Conservation (phyloP, 2,888 invertebrate genomes). For the Clistopyga incitator region DNA sequence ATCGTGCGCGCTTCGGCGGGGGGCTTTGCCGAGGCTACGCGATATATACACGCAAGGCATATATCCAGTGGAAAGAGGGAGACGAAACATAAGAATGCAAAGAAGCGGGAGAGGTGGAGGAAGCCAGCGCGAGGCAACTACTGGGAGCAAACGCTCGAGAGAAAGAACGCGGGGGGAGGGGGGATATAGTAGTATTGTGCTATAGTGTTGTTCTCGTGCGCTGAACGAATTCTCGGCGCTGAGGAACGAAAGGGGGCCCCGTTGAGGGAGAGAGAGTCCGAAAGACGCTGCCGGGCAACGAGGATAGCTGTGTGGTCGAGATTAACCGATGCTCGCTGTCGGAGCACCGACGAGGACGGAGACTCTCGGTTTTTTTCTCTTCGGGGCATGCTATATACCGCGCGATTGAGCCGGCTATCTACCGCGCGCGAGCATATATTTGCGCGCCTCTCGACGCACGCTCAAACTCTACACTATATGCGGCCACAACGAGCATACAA, state of each 20-base stretch:
- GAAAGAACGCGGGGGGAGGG: constrained; percentile 27
- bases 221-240: constrained; percentile 35
- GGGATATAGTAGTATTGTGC: constrained; percentile 12
- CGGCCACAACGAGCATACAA: constrained; percentile 16
- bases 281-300: constrained; percentile 3
- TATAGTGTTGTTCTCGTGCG: constrained; percentile 15
- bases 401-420: constrained; percentile 42
- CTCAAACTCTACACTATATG: constrained; percentile 9
- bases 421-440: constrained; percentile 45
- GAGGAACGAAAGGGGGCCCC: constrained; percentile 20
- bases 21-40: constrained; percentile 15
- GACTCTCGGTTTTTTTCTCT: constrained; percentile 4
- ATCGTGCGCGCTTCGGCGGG: constrained; percentile 27
- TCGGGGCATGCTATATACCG: constrained; percentile 12
- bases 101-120: constrained; percentile 36
- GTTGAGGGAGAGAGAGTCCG: constrained; percentile 17
- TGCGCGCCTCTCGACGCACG: constrained; percentile 58
- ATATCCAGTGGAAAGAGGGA: constrained; percentile 31
- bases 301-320: neutral
- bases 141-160: constrained; percentile 26
- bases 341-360: neutral
- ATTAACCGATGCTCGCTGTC: constrained; percentile 8
- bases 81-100: constrained; percentile 44
- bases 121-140: constrained; percentile 39
- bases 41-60: constrained; percentile 12